Percentiles rank a stretch among this genome's conserved stretches.
These are phyloP conservation scores for Caenorhabditis wallacei DNA, from an alignment of 2,888 invertebrate species.

Conservation along the genomic window DNA sequence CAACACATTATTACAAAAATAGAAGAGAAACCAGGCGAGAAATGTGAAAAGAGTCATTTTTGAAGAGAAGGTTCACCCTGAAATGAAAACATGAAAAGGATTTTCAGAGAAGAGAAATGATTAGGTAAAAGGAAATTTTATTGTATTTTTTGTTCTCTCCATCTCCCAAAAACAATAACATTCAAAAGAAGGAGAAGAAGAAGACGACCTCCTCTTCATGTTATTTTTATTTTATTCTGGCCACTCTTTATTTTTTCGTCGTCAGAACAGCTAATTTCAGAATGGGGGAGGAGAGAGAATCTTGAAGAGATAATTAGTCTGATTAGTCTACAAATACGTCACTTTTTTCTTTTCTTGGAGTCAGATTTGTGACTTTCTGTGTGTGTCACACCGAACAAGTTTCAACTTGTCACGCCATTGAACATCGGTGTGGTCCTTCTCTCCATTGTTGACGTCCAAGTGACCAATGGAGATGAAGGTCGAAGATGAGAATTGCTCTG, in stretches of 20 bases:
- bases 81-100: slow-evolving; percentile 7
- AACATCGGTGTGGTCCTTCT: slow-evolving; percentile 9
- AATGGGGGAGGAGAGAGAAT: neutral
- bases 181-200: neutral
- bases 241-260: too few species aligned
- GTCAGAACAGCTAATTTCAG: slow-evolving; percentile 36
- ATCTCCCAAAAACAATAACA: slow-evolving; percentile 18
- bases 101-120: neutral
- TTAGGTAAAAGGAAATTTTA: slow-evolving; percentile 32
- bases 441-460: slow-evolving; percentile 15
- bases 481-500: slow-evolving; percentile 25
- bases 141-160: neutral
- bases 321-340: slow-evolving; percentile 27
- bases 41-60: slow-evolving; percentile 38
- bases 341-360: too few species aligned
- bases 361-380: slow-evolving; percentile 30
- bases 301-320: slow-evolving; percentile 42
- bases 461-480: neutral
- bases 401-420: slow-evolving; percentile 45
- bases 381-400: slow-evolving; percentile 21
- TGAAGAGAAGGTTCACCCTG: slow-evolving; percentile 18
- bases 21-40: slow-evolving; percentile 31
- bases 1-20: slow-evolving; percentile 32
- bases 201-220: slow-evolving; percentile 22
- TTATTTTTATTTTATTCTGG: slow-evolving; percentile 31